Conservation (phyloP, 2,888 invertebrate species). For the Celastrina argiolus region DNA sequence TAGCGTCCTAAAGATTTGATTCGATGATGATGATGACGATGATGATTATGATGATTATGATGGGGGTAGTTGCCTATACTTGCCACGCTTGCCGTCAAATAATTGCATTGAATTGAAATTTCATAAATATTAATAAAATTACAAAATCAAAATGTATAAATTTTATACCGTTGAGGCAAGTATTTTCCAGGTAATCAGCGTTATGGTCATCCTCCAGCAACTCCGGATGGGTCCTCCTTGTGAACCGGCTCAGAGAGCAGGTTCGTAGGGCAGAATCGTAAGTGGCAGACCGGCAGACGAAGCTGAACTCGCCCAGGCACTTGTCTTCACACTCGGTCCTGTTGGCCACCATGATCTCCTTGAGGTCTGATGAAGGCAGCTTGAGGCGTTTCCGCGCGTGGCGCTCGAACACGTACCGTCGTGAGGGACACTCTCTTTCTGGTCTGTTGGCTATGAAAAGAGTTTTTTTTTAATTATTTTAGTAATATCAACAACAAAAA, state of each 20-base stretch:
- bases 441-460: conserved; percentile 82
- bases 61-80: too few relatives aligned
- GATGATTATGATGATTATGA: too few relatives aligned
- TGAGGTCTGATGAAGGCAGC: conserved; percentile 87
- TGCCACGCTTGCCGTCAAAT: too few relatives aligned
- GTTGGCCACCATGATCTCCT: conserved; percentile 90
- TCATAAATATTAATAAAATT: too few relatives aligned
- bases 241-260: conserved; percentile 89
- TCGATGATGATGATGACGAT: too few relatives aligned
- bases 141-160: background rate
- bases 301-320: conserved; percentile 92
- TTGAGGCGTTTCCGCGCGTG: conserved; percentile 91
- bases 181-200: conserved; percentile 93
- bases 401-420: conserved; percentile 92
- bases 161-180: conserved; percentile 89
- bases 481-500: too few relatives aligned
- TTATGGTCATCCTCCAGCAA: conserved; percentile 90
- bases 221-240: conserved; percentile 91
- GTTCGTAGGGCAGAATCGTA: conserved; percentile 87
- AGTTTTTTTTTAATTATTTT: too few relatives aligned
- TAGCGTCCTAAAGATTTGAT: too few relatives aligned
- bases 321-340: conserved; percentile 94
- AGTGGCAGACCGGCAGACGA: conserved; percentile 92
- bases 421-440: conserved; percentile 91
- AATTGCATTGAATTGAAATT: too few relatives aligned